A percentile compares a stretch with the other conserved stretches of the same genome.
Evolutionary conservation across 2,797 vertebrate genomes (phyloP).

Genomic region (Perodicticus potto): DNA sequence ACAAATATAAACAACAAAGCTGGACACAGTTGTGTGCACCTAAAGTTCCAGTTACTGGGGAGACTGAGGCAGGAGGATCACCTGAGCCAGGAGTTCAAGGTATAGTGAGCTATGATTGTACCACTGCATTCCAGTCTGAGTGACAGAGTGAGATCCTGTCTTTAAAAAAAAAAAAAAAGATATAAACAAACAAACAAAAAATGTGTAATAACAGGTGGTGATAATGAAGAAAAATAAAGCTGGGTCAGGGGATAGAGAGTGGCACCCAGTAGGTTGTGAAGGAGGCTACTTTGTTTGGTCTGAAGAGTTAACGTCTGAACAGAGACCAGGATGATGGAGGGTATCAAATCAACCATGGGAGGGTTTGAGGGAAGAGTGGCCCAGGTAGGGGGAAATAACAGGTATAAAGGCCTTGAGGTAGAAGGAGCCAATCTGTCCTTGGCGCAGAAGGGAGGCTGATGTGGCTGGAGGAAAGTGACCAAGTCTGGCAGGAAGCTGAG

Average conservation of each 20-base stretch:
- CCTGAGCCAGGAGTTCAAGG: not conserved
- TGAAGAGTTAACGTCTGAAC: not conserved
- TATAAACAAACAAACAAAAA: not conserved
- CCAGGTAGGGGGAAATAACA: not conserved
- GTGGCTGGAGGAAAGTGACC: not conserved
- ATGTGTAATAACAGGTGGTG: not conserved
- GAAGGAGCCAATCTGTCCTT: not conserved
- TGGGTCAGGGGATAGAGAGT: not conserved
- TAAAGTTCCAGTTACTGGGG: not conserved
- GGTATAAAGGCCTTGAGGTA: not conserved
- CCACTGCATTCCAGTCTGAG: not conserved
- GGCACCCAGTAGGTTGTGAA: not conserved
- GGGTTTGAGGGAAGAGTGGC: not conserved
- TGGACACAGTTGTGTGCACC: not conserved
- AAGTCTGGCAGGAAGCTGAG: not conserved
- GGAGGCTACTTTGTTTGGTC: not conserved
- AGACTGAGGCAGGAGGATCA: not conserved
- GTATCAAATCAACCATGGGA: no score
- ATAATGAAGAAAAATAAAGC: not conserved
- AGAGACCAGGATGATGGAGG: not conserved
- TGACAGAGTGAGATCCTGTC: not conserved
- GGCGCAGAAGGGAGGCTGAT: not conserved
- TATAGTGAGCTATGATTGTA: not conserved
- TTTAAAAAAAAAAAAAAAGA: not conserved
- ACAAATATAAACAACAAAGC: not conserved